These are phyloP conservation scores for Lasioglossum malachurum DNA, from an alignment of 2,888 invertebrate species.

Conservation along the genomic window DNA sequence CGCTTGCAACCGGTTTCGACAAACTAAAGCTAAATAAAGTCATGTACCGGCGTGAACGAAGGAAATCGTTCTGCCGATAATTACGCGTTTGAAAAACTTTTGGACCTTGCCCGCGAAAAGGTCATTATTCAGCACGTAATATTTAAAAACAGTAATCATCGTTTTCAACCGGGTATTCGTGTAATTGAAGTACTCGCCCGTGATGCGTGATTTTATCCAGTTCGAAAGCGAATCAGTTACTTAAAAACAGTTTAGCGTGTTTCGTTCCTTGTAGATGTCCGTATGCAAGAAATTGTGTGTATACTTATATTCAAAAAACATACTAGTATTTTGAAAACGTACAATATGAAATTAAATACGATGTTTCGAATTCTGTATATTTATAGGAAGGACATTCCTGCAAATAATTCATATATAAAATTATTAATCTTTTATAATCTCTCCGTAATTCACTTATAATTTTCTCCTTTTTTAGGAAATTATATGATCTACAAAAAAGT, in stretches of 20 bases:
- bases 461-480: no score
- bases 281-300: neutral
- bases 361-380: neutral
- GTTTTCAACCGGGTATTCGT: neutral
- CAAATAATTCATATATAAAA: no score
- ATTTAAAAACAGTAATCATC: constrained; percentile 36
- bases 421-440: no score
- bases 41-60: constrained; percentile 67
- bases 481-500: no score
- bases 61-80: constrained; percentile 66
- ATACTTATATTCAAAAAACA: neutral
- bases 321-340: neutral
- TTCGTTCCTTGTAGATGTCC: neutral
- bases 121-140: constrained; percentile 36
- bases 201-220: neutral
- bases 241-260: neutral
- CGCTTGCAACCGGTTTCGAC: constrained; percentile 78
- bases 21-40: constrained; percentile 78
- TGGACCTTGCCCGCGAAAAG: constrained; percentile 28
- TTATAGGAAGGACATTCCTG: neutral
- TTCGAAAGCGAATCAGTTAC: neutral
- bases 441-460: no score
- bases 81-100: constrained; percentile 62
- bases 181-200: neutral
- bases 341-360: neutral